phyloP scores from a whole-genome alignment of 1,140 invertebrate species.

The Prorops nasuta region DNA sequence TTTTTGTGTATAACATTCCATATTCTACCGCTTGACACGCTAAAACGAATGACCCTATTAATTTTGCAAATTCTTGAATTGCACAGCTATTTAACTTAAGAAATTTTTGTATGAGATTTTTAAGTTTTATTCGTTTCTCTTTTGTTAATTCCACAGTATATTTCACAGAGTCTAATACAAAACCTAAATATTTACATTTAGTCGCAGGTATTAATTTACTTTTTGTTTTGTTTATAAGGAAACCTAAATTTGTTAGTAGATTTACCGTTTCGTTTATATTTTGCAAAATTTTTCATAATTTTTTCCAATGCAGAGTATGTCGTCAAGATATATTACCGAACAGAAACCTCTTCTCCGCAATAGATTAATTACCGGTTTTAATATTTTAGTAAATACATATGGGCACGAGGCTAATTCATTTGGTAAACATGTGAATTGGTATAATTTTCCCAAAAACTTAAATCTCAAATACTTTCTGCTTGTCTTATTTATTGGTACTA shows the following conservation, averaged over 20 bases:
- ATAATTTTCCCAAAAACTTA: background rate
- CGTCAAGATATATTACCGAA: conserved; percentile 12
- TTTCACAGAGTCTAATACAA: conserved; percentile 1
- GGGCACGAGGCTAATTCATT: background rate
- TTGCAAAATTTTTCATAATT: background rate
- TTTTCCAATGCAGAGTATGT: conserved; percentile 3
- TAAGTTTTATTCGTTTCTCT: background rate
- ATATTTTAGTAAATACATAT: background rate
- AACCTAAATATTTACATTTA: conserved; percentile 5
- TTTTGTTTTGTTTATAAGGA: conserved; percentile 9
- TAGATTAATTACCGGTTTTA: background rate
- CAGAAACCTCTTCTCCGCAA: background rate
- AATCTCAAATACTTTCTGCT: background rate
- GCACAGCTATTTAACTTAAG: background rate
- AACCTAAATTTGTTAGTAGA: conserved; percentile 2
- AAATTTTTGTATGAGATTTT: background rate
- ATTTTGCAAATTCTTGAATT: conserved; percentile 3
- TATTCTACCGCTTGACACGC: conserved; percentile 3
- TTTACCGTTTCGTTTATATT: background rate
- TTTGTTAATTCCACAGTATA: background rate
- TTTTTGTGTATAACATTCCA: conserved; percentile 1
- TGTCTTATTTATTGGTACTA: background rate
- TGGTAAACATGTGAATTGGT: background rate
- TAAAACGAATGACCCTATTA: conserved; percentile 3
- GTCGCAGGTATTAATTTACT: background rate